Base-by-base conservation (phyloP, 2,888 invertebrate species). In the Philopedon plagiatum region DNA sequence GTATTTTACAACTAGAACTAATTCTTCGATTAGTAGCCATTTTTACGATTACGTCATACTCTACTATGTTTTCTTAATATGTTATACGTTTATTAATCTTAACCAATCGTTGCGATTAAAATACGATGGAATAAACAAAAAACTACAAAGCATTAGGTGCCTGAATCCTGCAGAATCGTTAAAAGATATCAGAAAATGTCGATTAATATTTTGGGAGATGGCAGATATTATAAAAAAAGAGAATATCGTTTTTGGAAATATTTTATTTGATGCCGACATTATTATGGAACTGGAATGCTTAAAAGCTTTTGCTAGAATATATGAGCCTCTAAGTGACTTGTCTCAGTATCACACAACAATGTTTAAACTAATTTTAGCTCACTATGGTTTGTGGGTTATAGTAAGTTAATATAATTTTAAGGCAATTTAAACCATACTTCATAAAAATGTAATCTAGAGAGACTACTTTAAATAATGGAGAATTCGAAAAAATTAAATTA, bases 141-240 rank as follows among this genome's bases (percentile, higher is more conserved):
- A 21, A 11, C 4, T 62, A 26, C 13, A n/a, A 5, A 62, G 18
- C 11, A 46, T 62, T 18, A 46, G 15, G 11, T 9, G 15, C 1
- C 5, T 18, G 2, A 29, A 32, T n/a, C 15, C 46, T 7, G 5
- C 46, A 9, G 13, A 44, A 21, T 46, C 62, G 0, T 1, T 62
- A 13, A 18, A 3, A 19, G 8, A 18, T n/a, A 5, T 62, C 15
- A 62, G 32, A 32, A 41, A 19, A 32, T 62, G 32, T 32, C 26
- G 62, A 2, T 5, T 26, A 8, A 62, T 62, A 19, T 32, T 62
- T 11, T 46, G 1, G 15, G 19, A 62, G n/a, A 49, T 62, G 18
- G 9, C 18, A 29, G 32, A 32, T 5, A 62, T 49, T 11, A 18
- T 62, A 8, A 46, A 8, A 32, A 19, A 18, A 46, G 5, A 49